Percentiles rank a stretch among this genome's conserved stretches.
Conservation (phyloP, 2,797 vertebrate genomes). For the Girardinus metallicus region DNA sequence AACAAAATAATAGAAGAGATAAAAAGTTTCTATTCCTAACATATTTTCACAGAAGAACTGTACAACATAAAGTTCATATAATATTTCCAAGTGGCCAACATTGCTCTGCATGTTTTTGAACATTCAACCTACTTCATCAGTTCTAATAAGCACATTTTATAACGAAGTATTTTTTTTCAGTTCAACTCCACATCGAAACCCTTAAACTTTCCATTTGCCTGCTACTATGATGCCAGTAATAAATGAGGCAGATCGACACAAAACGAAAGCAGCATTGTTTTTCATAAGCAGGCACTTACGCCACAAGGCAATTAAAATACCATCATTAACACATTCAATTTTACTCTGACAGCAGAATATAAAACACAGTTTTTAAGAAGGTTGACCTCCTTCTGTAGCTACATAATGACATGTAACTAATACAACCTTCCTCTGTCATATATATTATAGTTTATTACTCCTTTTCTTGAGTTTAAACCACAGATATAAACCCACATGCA, state of each 20-base stretch:
- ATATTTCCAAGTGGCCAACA: background rate
- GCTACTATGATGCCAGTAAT: slow-evolving; percentile 12
- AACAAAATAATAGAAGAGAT: background rate
- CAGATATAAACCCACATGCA: slow-evolving; percentile 6
- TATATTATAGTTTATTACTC: background rate
- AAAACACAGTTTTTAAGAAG: slow-evolving; percentile 22
- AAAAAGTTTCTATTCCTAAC: background rate
- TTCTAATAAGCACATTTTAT: slow-evolving; percentile 3
- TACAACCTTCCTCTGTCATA: slow-evolving; percentile 8
- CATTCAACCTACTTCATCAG: background rate
- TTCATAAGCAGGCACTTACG: slow-evolving; percentile 69
- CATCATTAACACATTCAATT: slow-evolving; percentile 34
- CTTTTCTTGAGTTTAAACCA: background rate
- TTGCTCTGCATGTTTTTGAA: slow-evolving; percentile 17
- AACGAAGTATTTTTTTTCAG: background rate
- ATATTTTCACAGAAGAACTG: slow-evolving; percentile 1
- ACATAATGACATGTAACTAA: slow-evolving; percentile 31
- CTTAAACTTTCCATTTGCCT: background rate
- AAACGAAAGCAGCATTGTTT: slow-evolving; percentile 24
- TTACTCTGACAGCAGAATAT: slow-evolving; percentile 24
- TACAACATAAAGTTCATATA: slow-evolving; percentile 1
- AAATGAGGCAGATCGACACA: slow-evolving; percentile 27
- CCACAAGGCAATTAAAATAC: slow-evolving; percentile 58
- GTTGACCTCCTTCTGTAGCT: slow-evolving; percentile 22
- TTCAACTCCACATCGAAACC: slow-evolving; percentile 9